Evolutionary conservation across 2,113 vertebrate genomes (phyloP).

Genomic region (Anarhynchus alexandrinus): DNA sequence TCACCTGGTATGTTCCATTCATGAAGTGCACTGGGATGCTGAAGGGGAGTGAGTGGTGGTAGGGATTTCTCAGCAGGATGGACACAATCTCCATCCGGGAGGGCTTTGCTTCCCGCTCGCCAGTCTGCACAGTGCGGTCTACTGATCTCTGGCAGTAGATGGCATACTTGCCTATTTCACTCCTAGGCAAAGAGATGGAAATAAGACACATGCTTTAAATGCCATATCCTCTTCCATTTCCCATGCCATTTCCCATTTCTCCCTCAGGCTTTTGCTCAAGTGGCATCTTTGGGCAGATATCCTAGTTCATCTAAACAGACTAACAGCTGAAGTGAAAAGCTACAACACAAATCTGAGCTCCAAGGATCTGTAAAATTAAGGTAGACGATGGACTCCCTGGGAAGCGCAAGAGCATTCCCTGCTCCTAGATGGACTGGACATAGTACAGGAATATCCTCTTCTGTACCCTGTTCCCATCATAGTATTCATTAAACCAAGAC

Average conservation of each 20-base stretch:
- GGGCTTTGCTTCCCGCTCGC: slow-evolving; percentile 86
- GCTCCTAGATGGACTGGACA: background rate
- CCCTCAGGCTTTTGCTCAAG: background rate
- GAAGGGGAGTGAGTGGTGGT: slow-evolving; percentile 89
- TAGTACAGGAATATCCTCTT: background rate
- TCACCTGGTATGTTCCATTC: slow-evolving; percentile 89
- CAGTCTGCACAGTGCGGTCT: slow-evolving; percentile 80
- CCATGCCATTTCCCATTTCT: background rate
- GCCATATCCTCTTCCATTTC: background rate
- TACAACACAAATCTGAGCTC: background rate
- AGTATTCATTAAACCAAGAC: background rate
- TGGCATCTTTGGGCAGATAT: background rate
- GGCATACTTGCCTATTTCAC: slow-evolving; percentile 87
- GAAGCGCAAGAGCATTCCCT: background rate
- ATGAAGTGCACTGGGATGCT: slow-evolving; percentile 92
- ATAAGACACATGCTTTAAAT: background rate
- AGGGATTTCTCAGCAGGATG: slow-evolving; percentile 89
- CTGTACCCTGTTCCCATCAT: background rate
- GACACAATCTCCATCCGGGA: slow-evolving; percentile 91
- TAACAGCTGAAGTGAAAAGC: background rate
- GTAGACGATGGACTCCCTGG: background rate
- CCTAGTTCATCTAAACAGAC: background rate
- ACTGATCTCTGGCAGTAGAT: slow-evolving; percentile 88
- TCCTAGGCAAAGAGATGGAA: slow-evolving; percentile 63
- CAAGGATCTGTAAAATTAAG: background rate